A percentile compares a stretch with the other conserved stretches of the same genome.
These are phyloP conservation scores for Enteromius radiatus DNA, from an alignment of 2,797 vertebrate species.

Conservation along the genomic window DNA sequence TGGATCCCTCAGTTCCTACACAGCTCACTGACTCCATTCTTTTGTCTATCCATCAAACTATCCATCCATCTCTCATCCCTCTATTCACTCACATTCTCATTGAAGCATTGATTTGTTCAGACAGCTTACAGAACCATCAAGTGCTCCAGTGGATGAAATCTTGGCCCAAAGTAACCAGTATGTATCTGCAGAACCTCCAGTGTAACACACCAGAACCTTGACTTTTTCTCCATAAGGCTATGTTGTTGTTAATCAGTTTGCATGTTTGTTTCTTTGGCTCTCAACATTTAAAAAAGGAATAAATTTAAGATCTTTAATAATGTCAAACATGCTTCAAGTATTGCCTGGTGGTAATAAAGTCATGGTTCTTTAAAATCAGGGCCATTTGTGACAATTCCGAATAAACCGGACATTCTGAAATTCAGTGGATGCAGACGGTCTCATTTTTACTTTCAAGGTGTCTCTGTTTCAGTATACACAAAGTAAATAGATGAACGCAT, in stretches of 20 bases:
- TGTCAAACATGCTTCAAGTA: neutral
- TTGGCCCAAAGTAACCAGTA: slow-evolving; percentile 85
- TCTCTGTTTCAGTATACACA: slow-evolving; percentile 47
- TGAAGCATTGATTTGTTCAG: slow-evolving; percentile 83
- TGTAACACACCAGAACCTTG: slow-evolving; percentile 60
- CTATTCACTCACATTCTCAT: slow-evolving; percentile 70
- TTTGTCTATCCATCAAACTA: slow-evolving; percentile 50
- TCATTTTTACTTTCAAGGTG: slow-evolving; percentile 31
- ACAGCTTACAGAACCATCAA: slow-evolving; percentile 83
- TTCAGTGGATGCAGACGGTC: slow-evolving; percentile 2
- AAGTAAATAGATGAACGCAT: neutral
- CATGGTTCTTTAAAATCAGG: slow-evolving; percentile 46
- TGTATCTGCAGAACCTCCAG: slow-evolving; percentile 76
- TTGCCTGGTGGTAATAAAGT: slow-evolving; percentile 31
- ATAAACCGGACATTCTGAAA: slow-evolving; percentile 18
- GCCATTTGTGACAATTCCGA: slow-evolving; percentile 37
- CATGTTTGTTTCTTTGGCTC: neutral
- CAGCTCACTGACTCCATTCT: slow-evolving; percentile 34
- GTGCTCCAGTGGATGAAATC: slow-evolving; percentile 89
- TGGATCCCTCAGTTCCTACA: neutral
- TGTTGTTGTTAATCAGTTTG: neutral
- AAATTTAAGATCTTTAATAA: neutral
- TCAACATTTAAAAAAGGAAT: neutral
- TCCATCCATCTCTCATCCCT: slow-evolving; percentile 59
- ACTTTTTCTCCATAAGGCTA: slow-evolving; percentile 55